Evolutionary conservation across 2,888 invertebrate species (phyloP).

Genomic region (Andrena marginata): DNA sequence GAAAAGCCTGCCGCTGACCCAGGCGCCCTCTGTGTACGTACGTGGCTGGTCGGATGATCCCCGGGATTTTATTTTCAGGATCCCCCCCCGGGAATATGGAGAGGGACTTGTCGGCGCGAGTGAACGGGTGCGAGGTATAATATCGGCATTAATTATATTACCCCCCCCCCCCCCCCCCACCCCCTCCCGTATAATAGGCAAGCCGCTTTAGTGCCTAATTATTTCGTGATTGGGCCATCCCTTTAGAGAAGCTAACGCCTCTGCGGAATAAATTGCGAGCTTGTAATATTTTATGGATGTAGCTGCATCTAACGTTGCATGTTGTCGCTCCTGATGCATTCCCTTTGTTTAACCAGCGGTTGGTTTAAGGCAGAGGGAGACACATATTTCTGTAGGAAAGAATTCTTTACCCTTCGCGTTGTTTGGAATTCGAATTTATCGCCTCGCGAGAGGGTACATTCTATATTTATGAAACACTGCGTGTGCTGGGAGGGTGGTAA

Average conservation of each 20-base stretch:
- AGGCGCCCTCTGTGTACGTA: constrained; percentile 50
- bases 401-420: neutral
- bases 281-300: constrained; percentile 33
- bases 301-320: neutral
- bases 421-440: neutral
- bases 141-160: constrained; percentile 73
- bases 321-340: neutral
- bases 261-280: constrained; percentile 38
- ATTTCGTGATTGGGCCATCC: constrained; percentile 55
- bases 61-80: constrained; percentile 73
- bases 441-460: no score
- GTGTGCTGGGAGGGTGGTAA: no score
- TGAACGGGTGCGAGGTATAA: constrained; percentile 57
- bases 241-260: constrained; percentile 36
- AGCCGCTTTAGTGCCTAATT: constrained; percentile 60
- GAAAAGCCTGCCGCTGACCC: constrained; percentile 61
- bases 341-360: neutral
- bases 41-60: constrained; percentile 66
- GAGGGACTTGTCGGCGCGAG: constrained; percentile 41
- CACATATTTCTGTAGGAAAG: no score
- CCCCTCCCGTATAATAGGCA: constrained; percentile 45
- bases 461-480: no score
- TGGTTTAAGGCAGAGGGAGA: neutral
- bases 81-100: constrained; percentile 59
- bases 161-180: neutral